Base-by-base conservation (phyloP, 2,113 vertebrate genomes). In the Embiotoca jacksoni region DNA sequence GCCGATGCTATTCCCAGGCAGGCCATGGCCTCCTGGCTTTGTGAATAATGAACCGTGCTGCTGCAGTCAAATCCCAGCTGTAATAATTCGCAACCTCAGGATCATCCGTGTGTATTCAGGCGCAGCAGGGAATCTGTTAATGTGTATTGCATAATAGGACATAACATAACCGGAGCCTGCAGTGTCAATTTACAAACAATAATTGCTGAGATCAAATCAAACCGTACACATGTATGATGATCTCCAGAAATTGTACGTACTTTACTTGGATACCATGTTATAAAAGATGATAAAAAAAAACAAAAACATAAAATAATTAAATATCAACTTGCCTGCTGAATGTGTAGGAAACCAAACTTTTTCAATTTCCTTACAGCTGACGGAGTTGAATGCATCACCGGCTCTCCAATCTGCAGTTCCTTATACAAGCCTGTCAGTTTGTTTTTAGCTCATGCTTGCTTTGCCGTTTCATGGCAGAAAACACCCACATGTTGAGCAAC, bases 41-140 rank as follows among this genome's bases (percentile, higher is more conserved):
- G 69, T 69, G 58, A 78, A 83, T 90, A 87, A 90, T 88, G 61
- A 91, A 80, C 65, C 46, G 57, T 55, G 71, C 50, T 84, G 65
- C 55, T 79, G 68, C 71, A 35, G 23, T 23, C 23, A 81, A 88
- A 81, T 87, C 85, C 76, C 79, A 72, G 58, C 50, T 80, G 87
- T 80, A 89, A 90, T 89, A 16, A 83, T 79, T 70, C 62, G 36
- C 58, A 36, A 73, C 78, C 66, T 70, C 41, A 46, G 63, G 75
- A 81, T 86, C 13, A 32, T 11, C 33, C 60, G 57, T 61, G 72
- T 81, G 77, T 86, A 67, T 61, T 39, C 64, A 3, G 60, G 47
- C 37, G 49, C 46, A n/a, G 7, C 9, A 30, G 63, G 37, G 75
- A 86, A 82, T 73, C 77, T 55, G 61, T 61, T 78, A 66, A 77